These are phyloP conservation scores for Actinopyga echinites DNA, from an alignment of 53 echinoderm and acorn worm species.

Conservation along the genomic window DNA sequence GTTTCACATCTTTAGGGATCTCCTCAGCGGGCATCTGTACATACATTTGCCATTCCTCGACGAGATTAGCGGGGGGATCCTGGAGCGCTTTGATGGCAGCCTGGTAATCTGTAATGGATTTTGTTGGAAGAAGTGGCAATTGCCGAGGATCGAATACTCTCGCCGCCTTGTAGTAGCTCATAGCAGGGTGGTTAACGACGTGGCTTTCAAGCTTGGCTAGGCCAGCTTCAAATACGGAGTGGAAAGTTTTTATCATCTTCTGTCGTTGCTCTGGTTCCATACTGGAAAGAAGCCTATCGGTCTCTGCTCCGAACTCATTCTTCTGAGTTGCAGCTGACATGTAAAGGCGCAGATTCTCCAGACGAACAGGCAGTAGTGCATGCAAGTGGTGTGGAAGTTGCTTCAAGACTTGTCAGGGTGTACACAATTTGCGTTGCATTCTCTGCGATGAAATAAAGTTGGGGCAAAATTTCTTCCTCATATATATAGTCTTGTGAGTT, in stretches of 20 bases:
- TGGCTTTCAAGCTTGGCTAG: conserved; percentile 44
- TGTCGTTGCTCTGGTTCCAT: neutral
- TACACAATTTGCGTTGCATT: conserved; percentile 10
- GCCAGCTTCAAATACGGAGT: conserved; percentile 56
- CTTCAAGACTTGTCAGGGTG: conserved; percentile 57
- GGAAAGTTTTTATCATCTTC: conserved; percentile 38
- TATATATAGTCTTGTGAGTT: conserved; percentile 58
- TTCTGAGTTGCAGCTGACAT: conserved; percentile 43
- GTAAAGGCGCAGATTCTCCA: conserved; percentile 45
- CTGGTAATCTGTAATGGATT: neutral
- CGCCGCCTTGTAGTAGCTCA: conserved; percentile 61
- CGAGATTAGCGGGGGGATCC: neutral
- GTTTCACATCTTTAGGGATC: conserved; percentile 51
- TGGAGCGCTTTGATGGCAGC: neutral
- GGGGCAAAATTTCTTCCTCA: conserved; percentile 42
- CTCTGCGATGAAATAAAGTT: conserved; percentile 54
- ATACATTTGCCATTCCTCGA: neutral
- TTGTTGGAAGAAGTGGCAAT: conserved; percentile 13
- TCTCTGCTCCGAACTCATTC: conserved; percentile 47
- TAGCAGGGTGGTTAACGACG: conserved; percentile 48
- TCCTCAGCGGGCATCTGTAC: neutral
- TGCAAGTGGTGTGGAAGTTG: conserved; percentile 51
- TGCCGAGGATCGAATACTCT: conserved; percentile 67
- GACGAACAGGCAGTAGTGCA: conserved; percentile 51
- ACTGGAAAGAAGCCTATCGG: conserved; percentile 29